phyloP scores from a whole-genome alignment of 2,888 invertebrate genomes.

The Euplexia lucipara region DNA sequence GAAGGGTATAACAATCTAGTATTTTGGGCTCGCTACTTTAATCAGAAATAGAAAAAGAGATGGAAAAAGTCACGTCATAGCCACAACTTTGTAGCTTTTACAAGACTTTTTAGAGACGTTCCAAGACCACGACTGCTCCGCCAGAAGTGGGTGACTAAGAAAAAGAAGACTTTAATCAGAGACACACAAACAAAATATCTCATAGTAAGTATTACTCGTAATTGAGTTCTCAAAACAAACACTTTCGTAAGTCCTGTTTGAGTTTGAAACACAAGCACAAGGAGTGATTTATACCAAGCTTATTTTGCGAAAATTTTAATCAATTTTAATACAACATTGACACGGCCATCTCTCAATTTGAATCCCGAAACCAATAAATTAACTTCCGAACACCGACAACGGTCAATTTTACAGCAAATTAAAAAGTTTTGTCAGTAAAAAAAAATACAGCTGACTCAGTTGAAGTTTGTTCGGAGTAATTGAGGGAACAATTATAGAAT shows the following conservation, averaged over 20 bases:
- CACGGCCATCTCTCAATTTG: constrained; percentile 19
- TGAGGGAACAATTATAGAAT: constrained; percentile 75
- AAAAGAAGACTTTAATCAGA: background rate
- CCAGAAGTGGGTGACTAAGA: background rate
- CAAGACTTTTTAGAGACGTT: no score
- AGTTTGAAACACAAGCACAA: constrained; percentile 19
- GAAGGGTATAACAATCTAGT: no score
- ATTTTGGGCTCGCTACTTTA: no score
- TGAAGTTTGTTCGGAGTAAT: constrained; percentile 62
- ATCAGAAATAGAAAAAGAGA: no score
- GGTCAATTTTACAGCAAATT: constrained; percentile 37
- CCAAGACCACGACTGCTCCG: no score
- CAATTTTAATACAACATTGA: constrained; percentile 24
- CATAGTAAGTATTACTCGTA: constrained; percentile 4
- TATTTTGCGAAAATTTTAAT: constrained; percentile 36
- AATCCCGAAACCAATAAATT: constrained; percentile 41
- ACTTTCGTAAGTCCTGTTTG: background rate
- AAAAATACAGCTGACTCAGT: constrained; percentile 55
- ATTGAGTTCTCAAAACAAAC: constrained; percentile 18
- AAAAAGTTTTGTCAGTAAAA: constrained; percentile 53
- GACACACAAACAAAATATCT: constrained; percentile 16
- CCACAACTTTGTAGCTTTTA: no score
- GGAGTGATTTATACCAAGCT: constrained; percentile 16
- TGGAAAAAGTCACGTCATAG: no score
- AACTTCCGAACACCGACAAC: constrained; percentile 15